A percentile compares a stretch with the other conserved stretches of the same genome.
Conservation (phyloP, 2,113 vertebrate genomes). For the Pachyramphus minor region DNA sequence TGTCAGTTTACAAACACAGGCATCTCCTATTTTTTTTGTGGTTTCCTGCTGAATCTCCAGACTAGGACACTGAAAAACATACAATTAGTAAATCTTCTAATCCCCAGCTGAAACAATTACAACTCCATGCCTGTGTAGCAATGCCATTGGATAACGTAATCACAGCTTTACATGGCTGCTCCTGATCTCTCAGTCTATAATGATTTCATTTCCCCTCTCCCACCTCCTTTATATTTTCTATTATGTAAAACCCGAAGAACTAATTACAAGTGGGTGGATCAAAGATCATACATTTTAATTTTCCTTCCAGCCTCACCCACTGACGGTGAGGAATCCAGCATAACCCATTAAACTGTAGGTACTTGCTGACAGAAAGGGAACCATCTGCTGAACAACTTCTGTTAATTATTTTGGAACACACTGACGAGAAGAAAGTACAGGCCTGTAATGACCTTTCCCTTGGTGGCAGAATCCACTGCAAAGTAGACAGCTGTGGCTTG, state of each 20-base stretch:
- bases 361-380: slow-evolving; percentile 81
- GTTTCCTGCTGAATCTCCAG: slow-evolving; percentile 45
- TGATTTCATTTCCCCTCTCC: slow-evolving; percentile 72
- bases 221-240: slow-evolving; percentile 58
- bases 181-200: slow-evolving; percentile 47
- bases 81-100: slow-evolving; percentile 41
- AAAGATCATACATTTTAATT: slow-evolving; percentile 75
- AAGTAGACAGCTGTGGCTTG: slow-evolving; percentile 72
- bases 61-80: slow-evolving; percentile 9
- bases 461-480: slow-evolving; percentile 75
- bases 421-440: slow-evolving; percentile 70
- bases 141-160: background rate
- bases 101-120: slow-evolving; percentile 43
- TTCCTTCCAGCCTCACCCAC: slow-evolving; percentile 77
- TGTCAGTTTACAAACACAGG: slow-evolving; percentile 49
- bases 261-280: slow-evolving; percentile 80
- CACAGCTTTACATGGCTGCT: slow-evolving; percentile 32
- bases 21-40: slow-evolving; percentile 35
- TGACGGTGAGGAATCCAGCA: slow-evolving; percentile 73
- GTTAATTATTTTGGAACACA: slow-evolving; percentile 78
- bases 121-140: background rate
- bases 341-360: slow-evolving; percentile 74
- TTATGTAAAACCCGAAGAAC: slow-evolving; percentile 73
- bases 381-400: slow-evolving; percentile 80
- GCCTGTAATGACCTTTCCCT: slow-evolving; percentile 75